phyloP scores from a whole-genome alignment of 2,113 vertebrate genomes.

The Carassius auratus region DNA sequence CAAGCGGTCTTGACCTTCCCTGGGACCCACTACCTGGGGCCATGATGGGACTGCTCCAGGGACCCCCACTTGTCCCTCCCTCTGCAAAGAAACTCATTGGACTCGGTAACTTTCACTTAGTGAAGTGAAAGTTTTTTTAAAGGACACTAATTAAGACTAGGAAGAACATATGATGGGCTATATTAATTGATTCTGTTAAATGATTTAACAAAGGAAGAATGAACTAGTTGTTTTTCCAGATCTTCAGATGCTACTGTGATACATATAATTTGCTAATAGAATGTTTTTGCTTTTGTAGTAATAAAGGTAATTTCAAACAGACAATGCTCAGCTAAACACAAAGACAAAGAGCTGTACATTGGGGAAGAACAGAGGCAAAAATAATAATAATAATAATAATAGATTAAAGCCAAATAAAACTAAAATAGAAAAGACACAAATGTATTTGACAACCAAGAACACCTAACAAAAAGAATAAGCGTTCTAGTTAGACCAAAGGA shows the following conservation, averaged over 20 bases:
- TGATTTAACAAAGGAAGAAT: not conserved
- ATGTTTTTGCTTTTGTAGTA: not conserved
- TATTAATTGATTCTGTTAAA: not conserved
- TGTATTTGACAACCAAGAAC: constrained; percentile 1
- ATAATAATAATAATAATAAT: too few relatives aligned
- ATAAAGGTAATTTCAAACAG: constrained; percentile 4
- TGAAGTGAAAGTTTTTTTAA: constrained; percentile 44
- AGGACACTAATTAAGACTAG: constrained; percentile 51
- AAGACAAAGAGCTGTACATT: not conserved
- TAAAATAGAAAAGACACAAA: not conserved
- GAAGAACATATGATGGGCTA: not conserved
- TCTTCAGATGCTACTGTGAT: constrained; percentile 14
- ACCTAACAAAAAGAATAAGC: not conserved
- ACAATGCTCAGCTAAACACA: constrained; percentile 25
- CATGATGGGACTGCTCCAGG: constrained; percentile 66
- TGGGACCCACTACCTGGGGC: constrained; percentile 62
- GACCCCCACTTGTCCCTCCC: constrained; percentile 61
- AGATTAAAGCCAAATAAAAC: constrained; percentile 21
- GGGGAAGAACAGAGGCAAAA: not conserved
- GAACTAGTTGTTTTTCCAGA: not conserved
- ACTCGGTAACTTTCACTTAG: constrained; percentile 65
- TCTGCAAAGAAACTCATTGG: constrained; percentile 75
- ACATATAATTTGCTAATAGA: not conserved
- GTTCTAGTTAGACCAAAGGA: not conserved
- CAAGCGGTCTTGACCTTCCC: constrained; percentile 39